Percentiles rank a stretch among this genome's conserved stretches.
Conservation (phyloP, 1,140 invertebrate genomes). For the Tetraneura akinire region DNA sequence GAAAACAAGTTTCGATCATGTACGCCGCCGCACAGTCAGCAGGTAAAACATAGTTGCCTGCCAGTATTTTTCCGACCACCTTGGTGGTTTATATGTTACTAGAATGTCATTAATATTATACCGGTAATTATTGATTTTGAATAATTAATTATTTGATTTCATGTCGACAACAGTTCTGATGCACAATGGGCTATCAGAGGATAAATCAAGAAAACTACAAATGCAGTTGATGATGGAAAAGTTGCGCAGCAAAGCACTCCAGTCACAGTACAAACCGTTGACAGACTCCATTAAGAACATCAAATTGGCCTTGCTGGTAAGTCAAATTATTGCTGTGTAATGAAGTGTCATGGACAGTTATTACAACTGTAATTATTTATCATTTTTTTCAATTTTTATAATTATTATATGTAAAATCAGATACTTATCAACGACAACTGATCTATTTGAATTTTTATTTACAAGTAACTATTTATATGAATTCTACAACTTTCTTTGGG, state of each 20-base stretch:
- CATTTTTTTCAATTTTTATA: too few species aligned
- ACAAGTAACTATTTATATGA: too few species aligned
- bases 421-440: too few species aligned
- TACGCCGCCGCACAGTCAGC: constrained; percentile 38
- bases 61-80: neutral
- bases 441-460: too few species aligned
- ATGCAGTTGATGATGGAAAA: constrained; percentile 86
- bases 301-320: constrained; percentile 79
- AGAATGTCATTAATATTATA: neutral
- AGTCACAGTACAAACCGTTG: constrained; percentile 70
- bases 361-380: too few species aligned
- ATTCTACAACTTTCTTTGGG: too few species aligned
- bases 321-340: constrained; percentile 54
- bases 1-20: constrained; percentile 40
- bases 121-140: neutral
- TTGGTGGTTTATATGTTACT: neutral
- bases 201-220: constrained; percentile 56
- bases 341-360: too few species aligned
- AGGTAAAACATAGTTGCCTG: constrained; percentile 20
- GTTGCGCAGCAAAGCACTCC: constrained; percentile 73
- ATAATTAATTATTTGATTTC: neutral
- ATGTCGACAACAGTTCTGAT: constrained; percentile 31
- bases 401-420: too few species aligned
- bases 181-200: constrained; percentile 44
- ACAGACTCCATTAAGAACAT: constrained; percentile 82